Conservation (phyloP, 2,113 vertebrate species). For the cattle (Bos taurus) region ARS-UCD2.0 NC_037345.1:6528501-6529000, state of each 20-base stretch:
- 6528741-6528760: slow-evolving; percentile 78
- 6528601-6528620: slow-evolving; percentile 72
- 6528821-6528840: slow-evolving; percentile 87
- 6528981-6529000: slow-evolving; percentile 85
- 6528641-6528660: slow-evolving; percentile 71
- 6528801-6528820: slow-evolving; percentile 85
- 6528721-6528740: slow-evolving; percentile 71
- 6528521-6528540: slow-evolving; percentile 21
- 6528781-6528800: slow-evolving; percentile 85
- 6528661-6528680: slow-evolving; percentile 73
- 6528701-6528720: slow-evolving; percentile 68
- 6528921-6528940: slow-evolving; percentile 80
- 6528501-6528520: slow-evolving; percentile 37
- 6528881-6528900: slow-evolving; percentile 79
- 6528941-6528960: slow-evolving; percentile 81
- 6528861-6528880: slow-evolving; percentile 84
- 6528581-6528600: not conserved
- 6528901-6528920: slow-evolving; percentile 76
- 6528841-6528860: slow-evolving; percentile 87
- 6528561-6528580: not conserved
- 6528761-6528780: slow-evolving; percentile 85
- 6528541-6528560: slow-evolving; percentile 47
- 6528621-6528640: slow-evolving; percentile 71
- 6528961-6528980: slow-evolving; percentile 82
- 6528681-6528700: slow-evolving; percentile 76